A percentile compares a stretch with the other conserved stretches of the same genome.
These are phyloP conservation scores for Podarcis siculus DNA, from an alignment of 2,797 vertebrate species.

Conservation along the genomic window DNA sequence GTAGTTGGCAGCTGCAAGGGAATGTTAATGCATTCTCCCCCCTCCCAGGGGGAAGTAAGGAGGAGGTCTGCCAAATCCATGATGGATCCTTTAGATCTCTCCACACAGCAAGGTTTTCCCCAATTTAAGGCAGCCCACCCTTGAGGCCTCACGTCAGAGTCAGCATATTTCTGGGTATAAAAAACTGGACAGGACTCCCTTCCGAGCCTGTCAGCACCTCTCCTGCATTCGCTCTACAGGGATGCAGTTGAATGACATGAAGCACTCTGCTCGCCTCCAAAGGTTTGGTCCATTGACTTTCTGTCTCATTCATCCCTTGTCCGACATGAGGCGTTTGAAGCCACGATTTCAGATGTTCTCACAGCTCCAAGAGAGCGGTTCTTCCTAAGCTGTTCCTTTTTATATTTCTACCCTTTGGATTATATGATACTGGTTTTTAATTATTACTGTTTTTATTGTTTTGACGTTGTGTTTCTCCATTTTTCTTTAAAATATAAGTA, in stretches of 20 bases:
- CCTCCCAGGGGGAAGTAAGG: conserved; percentile 14
- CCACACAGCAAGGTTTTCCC: conserved; percentile 6
- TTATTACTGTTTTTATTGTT: too few relatives aligned
- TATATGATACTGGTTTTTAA: too few relatives aligned
- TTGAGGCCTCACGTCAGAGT: conserved; percentile 52
- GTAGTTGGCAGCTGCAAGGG: conserved; percentile 35
- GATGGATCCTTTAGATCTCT: conserved; percentile 41
- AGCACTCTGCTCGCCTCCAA: conserved; percentile 61
- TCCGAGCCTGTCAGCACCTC: conserved; percentile 67
- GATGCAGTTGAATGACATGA: conserved; percentile 68
- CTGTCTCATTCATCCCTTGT: conserved; percentile 29
- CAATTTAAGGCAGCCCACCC: conserved; percentile 50
- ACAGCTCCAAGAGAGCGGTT: neutral
- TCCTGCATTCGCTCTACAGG: conserved; percentile 46
- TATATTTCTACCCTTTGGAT: neutral
- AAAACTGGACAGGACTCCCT: conserved; percentile 36
- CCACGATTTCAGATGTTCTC: neutral
- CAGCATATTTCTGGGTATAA: conserved; percentile 50
- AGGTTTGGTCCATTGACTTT: conserved; percentile 48
- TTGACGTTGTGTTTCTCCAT: too few relatives aligned
- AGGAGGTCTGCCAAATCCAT: conserved; percentile 57
- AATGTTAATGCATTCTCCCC: conserved; percentile 59
- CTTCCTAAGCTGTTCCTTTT: neutral
- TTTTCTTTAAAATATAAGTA: too few relatives aligned
- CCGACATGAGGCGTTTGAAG: conserved; percentile 12